A percentile compares a stretch with the other conserved stretches of the same genome.
phyloP scores from a whole-genome alignment of 2,797 vertebrate genomes.

The Botia almorhae region DNA sequence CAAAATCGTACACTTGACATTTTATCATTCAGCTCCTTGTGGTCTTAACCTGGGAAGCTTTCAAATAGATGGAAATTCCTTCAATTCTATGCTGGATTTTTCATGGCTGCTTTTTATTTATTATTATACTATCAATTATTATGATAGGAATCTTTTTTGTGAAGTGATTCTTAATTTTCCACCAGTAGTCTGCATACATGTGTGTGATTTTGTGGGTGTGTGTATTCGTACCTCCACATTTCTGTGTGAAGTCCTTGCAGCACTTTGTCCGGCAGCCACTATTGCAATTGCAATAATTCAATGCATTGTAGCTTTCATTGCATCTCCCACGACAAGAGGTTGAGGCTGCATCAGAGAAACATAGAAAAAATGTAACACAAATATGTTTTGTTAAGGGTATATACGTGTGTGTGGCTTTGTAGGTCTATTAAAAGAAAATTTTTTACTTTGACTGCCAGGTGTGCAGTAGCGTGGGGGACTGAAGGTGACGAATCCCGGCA shows the following conservation, averaged over 20 bases:
- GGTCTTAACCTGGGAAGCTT: too few relatives aligned
- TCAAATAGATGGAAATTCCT: too few relatives aligned
- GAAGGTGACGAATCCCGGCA: constrained; percentile 45
- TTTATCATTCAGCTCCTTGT: too few relatives aligned
- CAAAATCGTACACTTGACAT: too few relatives aligned
- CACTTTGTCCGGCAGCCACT: not conserved
- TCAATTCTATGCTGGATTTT: too few relatives aligned
- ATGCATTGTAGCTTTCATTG: not conserved
- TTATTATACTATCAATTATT: too few relatives aligned
- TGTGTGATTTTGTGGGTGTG: not conserved
- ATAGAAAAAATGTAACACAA: constrained; percentile 77
- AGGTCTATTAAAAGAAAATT: not conserved
- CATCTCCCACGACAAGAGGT: constrained; percentile 17
- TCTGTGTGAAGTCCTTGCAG: constrained; percentile 21
- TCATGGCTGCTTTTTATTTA: too few relatives aligned
- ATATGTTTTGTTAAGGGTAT: not conserved
- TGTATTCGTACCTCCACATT: constrained; percentile 14
- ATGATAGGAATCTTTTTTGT: too few relatives aligned
- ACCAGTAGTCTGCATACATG: too few relatives aligned
- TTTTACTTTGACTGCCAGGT: constrained; percentile 28
- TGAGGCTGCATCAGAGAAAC: not conserved
- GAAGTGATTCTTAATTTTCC: too few relatives aligned
- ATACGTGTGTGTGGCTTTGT: not conserved
- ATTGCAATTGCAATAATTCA: constrained; percentile 28
- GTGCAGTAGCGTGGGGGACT: not conserved